These are phyloP conservation scores for Dasyornis broadbenti DNA, from an alignment of 2,113 vertebrate species.

Conservation along the genomic window DNA sequence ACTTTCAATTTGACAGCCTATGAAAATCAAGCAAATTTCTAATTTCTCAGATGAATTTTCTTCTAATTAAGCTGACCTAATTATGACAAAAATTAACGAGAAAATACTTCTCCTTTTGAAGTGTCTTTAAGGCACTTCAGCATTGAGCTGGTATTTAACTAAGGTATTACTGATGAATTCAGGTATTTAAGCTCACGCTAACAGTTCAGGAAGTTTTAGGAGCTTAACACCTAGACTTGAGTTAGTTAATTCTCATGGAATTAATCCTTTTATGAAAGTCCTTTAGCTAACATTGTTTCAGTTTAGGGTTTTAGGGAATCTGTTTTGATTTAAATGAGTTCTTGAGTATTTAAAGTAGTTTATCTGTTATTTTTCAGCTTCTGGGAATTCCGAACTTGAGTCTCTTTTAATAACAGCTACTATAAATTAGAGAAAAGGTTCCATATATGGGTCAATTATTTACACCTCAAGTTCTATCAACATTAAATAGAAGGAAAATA, in stretches of 20 bases:
- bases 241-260: background rate
- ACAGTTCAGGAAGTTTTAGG: background rate
- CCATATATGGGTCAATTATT: background rate
- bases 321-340: background rate
- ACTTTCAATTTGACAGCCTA: background rate
- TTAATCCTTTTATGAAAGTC: conserved; percentile 18
- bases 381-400: background rate
- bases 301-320: background rate
- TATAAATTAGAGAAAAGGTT: background rate
- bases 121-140: background rate
- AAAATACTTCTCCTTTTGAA: background rate
- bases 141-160: background rate
- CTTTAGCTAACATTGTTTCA: conserved; percentile 4
- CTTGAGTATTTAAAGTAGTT: background rate
- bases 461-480: background rate
- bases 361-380: conserved; percentile 3
- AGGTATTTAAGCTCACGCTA: background rate
- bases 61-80: background rate
- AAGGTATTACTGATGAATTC: background rate
- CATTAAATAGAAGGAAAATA: background rate
- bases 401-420: background rate
- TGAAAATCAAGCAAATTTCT: background rate
- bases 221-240: background rate
- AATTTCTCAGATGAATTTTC: background rate
- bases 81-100: background rate